Evolutionary conservation across 1,140 invertebrate species (phyloP).

Genomic region (Brachionus rotundiformis): DNA sequence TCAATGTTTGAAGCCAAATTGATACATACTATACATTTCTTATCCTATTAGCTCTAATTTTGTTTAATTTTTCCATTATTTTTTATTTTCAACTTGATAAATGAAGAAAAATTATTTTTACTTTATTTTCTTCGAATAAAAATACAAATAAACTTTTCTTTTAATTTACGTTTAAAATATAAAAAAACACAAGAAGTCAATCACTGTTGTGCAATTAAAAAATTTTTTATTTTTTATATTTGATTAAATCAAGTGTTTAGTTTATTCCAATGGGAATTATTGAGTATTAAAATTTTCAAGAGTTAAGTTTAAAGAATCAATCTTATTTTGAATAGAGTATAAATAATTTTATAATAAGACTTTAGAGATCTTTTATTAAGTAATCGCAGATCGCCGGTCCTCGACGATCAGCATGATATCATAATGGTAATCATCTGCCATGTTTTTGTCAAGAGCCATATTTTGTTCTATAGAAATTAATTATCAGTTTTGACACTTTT

Average conservation of each 20-base stretch:
- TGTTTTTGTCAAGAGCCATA: neutral
- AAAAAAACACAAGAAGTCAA: neutral
- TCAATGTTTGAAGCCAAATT: neutral
- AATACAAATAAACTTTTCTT: too few species aligned
- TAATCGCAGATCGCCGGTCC: neutral
- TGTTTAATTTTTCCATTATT: neutral
- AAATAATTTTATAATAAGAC: neutral
- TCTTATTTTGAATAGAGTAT: neutral
- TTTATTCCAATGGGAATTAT: neutral
- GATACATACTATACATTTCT: neutral
- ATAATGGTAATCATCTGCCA: neutral
- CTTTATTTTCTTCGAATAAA: too few species aligned
- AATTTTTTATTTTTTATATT: neutral
- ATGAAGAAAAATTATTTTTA: too few species aligned
- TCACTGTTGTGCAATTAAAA: neutral
- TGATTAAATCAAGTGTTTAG: neutral
- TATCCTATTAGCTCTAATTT: neutral
- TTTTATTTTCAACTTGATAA: neutral
- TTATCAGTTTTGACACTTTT: constrained; percentile 39
- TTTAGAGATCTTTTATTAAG: neutral
- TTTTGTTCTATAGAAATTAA: neutral
- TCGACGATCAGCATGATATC: neutral
- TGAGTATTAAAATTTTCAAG: neutral
- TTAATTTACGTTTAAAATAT: too few species aligned
- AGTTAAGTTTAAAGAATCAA: neutral